Conservation (phyloP, 2,797 vertebrate genomes). For the Melanotaenia parkinsoni region DNA sequence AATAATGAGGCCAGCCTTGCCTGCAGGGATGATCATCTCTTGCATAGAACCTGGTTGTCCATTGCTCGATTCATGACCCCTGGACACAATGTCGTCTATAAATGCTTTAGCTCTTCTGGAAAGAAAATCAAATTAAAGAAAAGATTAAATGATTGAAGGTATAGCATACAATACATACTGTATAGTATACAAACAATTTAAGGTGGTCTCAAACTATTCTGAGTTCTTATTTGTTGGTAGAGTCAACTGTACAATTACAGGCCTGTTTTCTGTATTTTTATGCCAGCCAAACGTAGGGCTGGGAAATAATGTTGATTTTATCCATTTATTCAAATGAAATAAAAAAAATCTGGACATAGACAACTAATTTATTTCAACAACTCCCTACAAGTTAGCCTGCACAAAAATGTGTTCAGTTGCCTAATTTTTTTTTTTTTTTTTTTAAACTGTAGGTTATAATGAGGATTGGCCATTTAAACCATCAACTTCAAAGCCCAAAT, state of each 20-base stretch:
- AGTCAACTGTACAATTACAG: background rate
- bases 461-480: too few relatives aligned
- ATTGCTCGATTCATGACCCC: constrained; percentile 89
- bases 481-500: too few relatives aligned
- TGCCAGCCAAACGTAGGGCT: background rate
- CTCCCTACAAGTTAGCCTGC: background rate
- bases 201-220: background rate
- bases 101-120: constrained; percentile 91
- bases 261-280: background rate
- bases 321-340: too few relatives aligned
- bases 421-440: too few relatives aligned
- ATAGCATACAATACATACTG: too few relatives aligned
- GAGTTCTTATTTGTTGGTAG: background rate
- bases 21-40: constrained; percentile 92
- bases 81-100: constrained; percentile 93
- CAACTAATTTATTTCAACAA: background rate
- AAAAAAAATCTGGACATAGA: background rate
- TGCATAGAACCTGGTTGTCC: constrained; percentile 91
- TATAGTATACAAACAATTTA: background rate
- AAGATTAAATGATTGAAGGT: background rate
- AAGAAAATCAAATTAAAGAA: constrained; percentile 7
- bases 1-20: constrained; percentile 91
- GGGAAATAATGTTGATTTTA: too few relatives aligned
- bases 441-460: too few relatives aligned
- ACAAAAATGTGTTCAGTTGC: background rate